phyloP scores from a whole-genome alignment of 2,797 vertebrate genomes.

The Scomberomorus guttatus region DNA sequence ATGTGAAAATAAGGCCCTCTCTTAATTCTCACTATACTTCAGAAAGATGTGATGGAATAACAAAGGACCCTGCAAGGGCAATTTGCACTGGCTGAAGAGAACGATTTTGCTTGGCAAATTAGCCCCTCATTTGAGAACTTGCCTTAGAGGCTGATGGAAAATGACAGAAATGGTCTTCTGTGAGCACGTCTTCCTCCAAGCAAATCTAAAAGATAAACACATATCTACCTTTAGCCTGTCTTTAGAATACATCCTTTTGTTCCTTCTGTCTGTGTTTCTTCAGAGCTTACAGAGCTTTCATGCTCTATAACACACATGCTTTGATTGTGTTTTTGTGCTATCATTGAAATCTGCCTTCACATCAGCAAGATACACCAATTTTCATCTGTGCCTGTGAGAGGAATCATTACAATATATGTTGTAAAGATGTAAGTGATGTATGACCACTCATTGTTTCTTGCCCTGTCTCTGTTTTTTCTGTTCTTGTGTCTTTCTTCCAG shows the following conservation, averaged over 20 bases:
- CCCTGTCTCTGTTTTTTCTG: constrained; percentile 10
- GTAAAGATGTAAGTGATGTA: constrained; percentile 15
- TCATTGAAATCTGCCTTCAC: constrained; percentile 27
- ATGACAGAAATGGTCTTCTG: constrained; percentile 38
- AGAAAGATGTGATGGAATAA: constrained; percentile 55
- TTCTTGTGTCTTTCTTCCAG: constrained; percentile 80
- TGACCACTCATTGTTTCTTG: constrained; percentile 14
- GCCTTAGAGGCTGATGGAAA: constrained; percentile 49
- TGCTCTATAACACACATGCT: neutral
- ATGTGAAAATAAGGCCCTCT: constrained; percentile 43
- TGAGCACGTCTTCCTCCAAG: constrained; percentile 42
- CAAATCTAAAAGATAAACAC: constrained; percentile 53
- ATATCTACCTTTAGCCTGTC: constrained; percentile 42
- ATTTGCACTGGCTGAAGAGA: constrained; percentile 58
- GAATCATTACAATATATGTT: constrained; percentile 22
- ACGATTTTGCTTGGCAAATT: constrained; percentile 63
- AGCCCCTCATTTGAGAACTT: constrained; percentile 63
- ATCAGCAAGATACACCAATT: constrained; percentile 6
- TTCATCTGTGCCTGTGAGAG: constrained; percentile 12
- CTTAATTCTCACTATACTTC: constrained; percentile 54
- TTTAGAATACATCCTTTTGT: constrained; percentile 32
- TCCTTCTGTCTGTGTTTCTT: constrained; percentile 9
- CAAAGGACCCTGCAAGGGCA: constrained; percentile 62
- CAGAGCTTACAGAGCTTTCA: constrained; percentile 27
- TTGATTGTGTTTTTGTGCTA: constrained; percentile 1